These are phyloP conservation scores for Uloborus diversus DNA, from an alignment of 1,140 invertebrate genomes.

Conservation along the genomic window DNA sequence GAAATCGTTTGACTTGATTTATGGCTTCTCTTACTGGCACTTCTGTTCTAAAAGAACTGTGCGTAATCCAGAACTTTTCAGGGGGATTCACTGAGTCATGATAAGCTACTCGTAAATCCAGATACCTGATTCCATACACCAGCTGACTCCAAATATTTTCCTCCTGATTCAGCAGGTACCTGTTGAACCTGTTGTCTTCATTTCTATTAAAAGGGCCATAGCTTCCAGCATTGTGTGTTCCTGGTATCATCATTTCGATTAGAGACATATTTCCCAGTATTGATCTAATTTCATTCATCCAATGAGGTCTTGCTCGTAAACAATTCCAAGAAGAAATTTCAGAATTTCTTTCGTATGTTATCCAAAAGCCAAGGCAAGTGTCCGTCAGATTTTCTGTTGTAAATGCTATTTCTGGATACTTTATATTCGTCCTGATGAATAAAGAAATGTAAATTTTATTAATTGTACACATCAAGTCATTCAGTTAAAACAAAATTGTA, in stretches of 20 bases:
- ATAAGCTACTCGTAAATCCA: constrained; percentile 61
- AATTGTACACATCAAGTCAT: constrained; percentile 37
- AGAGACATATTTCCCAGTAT: constrained; percentile 68
- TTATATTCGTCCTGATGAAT: constrained; percentile 27
- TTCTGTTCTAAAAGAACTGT: constrained; percentile 62
- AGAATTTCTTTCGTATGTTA: constrained; percentile 68
- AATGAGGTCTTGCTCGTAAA: constrained; percentile 70
- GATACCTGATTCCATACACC: constrained; percentile 60
- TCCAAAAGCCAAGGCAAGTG: constrained; percentile 66
- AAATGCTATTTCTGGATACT: constrained; percentile 51
- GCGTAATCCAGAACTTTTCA: constrained; percentile 61
- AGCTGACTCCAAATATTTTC: constrained; percentile 62
- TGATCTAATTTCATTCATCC: constrained; percentile 26
- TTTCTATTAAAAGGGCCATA: constrained; percentile 68
- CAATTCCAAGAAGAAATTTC: constrained; percentile 69
- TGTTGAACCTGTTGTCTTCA: constrained; percentile 69
- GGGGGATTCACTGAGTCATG: not conserved
- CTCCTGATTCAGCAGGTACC: constrained; percentile 59
- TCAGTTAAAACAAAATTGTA: not conserved
- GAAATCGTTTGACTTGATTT: constrained; percentile 58
- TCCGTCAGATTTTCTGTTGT: constrained; percentile 44
- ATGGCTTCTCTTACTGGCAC: constrained; percentile 58
- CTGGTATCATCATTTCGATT: constrained; percentile 73
- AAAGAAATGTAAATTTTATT: constrained; percentile 13
- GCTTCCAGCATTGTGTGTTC: constrained; percentile 76